A percentile compares a stretch with the other conserved stretches of the same genome.
Conservation (phyloP, 2,797 vertebrate species). For the Pygocentrus nattereri region DNA sequence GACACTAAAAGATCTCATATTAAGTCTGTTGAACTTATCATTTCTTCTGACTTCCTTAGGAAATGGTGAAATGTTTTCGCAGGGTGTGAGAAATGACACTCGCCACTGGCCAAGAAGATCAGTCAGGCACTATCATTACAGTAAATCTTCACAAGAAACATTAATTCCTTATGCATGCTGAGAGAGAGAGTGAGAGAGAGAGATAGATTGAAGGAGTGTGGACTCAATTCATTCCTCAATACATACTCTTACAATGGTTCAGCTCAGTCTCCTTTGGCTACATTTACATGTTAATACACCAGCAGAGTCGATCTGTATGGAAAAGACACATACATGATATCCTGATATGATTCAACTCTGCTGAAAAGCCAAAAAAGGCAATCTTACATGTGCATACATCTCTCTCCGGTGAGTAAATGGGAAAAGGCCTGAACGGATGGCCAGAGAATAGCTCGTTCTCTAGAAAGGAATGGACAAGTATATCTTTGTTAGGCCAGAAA, state of each 20-base stretch:
- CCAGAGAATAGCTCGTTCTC: conserved; percentile 6
- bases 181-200: neutral
- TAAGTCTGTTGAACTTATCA: conserved; percentile 4
- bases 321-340: conserved; percentile 13
- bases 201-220: neutral
- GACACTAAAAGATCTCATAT: neutral
- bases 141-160: conserved; percentile 48
- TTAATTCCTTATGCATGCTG: conserved; percentile 37
- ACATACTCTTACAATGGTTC: conserved; percentile 29
- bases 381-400: conserved; percentile 17
- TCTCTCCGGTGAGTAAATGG: neutral
- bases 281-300: conserved; percentile 46
- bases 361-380: conserved; percentile 5
- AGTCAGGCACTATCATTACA: conserved; percentile 48
- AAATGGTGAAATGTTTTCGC: conserved; percentile 44
- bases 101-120: conserved; percentile 43
- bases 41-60: conserved; percentile 8
- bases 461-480: conserved; percentile 22
- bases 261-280: conserved; percentile 38
- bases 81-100: conserved; percentile 41
- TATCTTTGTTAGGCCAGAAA: conserved; percentile 8
- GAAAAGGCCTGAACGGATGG: neutral
- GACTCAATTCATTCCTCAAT: conserved; percentile 22
- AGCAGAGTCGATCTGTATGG: neutral
- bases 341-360: conserved; percentile 25